These are phyloP conservation scores for Drosophila nigromelanica DNA, from an alignment of 1,140 invertebrate genomes.

Conservation along the genomic window DNA sequence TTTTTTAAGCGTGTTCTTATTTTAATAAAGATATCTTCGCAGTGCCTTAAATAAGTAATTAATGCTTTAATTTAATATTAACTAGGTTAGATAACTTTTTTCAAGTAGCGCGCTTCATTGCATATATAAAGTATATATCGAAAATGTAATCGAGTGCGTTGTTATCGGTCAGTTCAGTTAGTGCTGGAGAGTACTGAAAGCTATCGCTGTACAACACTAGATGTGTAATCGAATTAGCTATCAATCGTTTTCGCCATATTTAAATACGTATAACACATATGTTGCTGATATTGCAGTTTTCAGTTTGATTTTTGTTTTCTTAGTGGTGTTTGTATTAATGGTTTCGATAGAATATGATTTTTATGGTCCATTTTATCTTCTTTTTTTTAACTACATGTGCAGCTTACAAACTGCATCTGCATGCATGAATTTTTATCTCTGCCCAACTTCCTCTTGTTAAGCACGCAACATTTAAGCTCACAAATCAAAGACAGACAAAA, in stretches of 20 bases:
- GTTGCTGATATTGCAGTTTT: too few species aligned
- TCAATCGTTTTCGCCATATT: slow-evolving; percentile 1
- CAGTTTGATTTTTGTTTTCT: too few species aligned
- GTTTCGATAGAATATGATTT: neutral
- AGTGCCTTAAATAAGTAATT: neutral
- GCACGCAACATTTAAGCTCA: slow-evolving; percentile 5
- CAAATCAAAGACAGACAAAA: slow-evolving; percentile 40
- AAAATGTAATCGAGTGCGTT: slow-evolving; percentile 8
- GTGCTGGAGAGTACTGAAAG: neutral
- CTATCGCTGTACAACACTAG: neutral
- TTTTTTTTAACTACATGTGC: neutral
- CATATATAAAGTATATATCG: slow-evolving; percentile 6
- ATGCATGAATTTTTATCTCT: slow-evolving; percentile 5
- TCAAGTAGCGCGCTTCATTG: neutral
- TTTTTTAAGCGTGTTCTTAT: neutral
- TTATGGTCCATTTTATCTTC: neutral
- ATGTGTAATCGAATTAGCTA: too few species aligned
- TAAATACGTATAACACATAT: neutral
- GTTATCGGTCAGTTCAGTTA: neutral
- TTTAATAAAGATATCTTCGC: neutral
- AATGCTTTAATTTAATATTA: neutral
- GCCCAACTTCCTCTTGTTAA: slow-evolving; percentile 1
- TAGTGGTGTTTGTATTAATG: too few species aligned
- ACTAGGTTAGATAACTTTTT: neutral
- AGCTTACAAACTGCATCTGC: neutral